Evolutionary conservation across 2,113 vertebrate species (phyloP).

Genomic region (Albula goreensis): DNA sequence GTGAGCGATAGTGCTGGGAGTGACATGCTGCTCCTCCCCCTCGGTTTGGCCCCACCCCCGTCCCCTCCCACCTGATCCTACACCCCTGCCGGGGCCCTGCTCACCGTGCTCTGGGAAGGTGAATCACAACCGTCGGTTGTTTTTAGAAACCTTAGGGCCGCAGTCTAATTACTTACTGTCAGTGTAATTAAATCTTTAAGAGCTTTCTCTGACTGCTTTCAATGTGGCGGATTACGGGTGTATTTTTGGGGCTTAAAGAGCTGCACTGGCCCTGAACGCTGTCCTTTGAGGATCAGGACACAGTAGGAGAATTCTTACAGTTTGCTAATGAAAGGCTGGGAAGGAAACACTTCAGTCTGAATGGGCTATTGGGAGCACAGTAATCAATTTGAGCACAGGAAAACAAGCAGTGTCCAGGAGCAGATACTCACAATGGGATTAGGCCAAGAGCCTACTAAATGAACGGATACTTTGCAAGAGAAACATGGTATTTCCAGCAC

Average conservation of each 20-base stretch:
- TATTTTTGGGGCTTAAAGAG: constrained; percentile 22
- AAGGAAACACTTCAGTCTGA: constrained; percentile 1
- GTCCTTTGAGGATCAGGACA: constrained; percentile 1
- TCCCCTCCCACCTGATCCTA: constrained; percentile 28
- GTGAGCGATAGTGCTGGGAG: neutral
- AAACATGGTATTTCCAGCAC: neutral
- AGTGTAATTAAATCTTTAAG: constrained; percentile 40
- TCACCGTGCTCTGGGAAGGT: constrained; percentile 7
- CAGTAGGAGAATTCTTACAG: constrained; percentile 7
- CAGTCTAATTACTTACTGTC: constrained; percentile 30
- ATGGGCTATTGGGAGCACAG: neutral
- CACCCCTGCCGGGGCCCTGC: constrained; percentile 1
- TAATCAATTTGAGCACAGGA: constrained; percentile 3
- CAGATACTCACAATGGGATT: constrained; percentile 1
- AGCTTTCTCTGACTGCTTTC: constrained; percentile 29
- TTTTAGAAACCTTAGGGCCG: constrained; percentile 28
- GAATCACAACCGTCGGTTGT: constrained; percentile 21
- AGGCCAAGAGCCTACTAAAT: neutral
- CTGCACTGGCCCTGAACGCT: constrained; percentile 16
- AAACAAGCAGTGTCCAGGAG: neutral
- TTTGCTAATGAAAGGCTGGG: neutral
- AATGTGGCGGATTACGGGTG: constrained; percentile 30
- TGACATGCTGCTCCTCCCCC: neutral
- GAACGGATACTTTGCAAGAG: neutral
- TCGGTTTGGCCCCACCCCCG: constrained; percentile 29